phyloP scores from a whole-genome alignment of 2,797 vertebrate species.

The Knipowitschia caucasica region DNA sequence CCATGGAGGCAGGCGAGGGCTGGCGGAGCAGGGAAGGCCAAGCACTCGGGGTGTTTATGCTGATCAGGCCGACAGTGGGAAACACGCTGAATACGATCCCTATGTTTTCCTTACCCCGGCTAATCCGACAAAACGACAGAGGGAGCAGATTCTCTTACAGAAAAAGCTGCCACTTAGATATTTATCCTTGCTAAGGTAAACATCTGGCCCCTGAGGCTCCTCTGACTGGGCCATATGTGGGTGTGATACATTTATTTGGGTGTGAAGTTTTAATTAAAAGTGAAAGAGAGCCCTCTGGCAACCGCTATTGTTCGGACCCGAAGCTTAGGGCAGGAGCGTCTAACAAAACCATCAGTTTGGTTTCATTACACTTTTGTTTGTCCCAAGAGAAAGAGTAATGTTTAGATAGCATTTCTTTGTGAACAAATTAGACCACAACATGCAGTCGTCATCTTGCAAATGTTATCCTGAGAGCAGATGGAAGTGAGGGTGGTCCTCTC shows the following conservation, averaged over 20 bases:
- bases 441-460: too few relatives aligned
- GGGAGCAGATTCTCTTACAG: constrained; percentile 75
- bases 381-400: too few relatives aligned
- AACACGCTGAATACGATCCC: constrained; percentile 67
- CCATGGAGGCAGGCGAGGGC: constrained; percentile 40
- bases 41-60: constrained; percentile 68
- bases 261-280: constrained; percentile 79
- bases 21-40: constrained; percentile 53
- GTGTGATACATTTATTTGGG: constrained; percentile 70
- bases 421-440: too few relatives aligned
- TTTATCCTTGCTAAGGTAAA: constrained; percentile 74
- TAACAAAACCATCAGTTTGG: too few relatives aligned
- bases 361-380: too few relatives aligned
- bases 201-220: constrained; percentile 64
- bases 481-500: too few relatives aligned
- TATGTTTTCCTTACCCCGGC: constrained; percentile 68
- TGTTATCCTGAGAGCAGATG: too few relatives aligned
- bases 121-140: constrained; percentile 75
- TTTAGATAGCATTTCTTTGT: too few relatives aligned
- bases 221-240: constrained; percentile 51
- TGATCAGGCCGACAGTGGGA: constrained; percentile 61
- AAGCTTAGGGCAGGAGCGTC: too few relatives aligned
- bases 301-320: constrained; percentile 32
- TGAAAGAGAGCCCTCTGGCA: constrained; percentile 57
- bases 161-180: constrained; percentile 74